A percentile compares a stretch with the other conserved stretches of the same genome.
phyloP scores from a whole-genome alignment of 2,113 vertebrate species.

The Sander vitreus region DNA sequence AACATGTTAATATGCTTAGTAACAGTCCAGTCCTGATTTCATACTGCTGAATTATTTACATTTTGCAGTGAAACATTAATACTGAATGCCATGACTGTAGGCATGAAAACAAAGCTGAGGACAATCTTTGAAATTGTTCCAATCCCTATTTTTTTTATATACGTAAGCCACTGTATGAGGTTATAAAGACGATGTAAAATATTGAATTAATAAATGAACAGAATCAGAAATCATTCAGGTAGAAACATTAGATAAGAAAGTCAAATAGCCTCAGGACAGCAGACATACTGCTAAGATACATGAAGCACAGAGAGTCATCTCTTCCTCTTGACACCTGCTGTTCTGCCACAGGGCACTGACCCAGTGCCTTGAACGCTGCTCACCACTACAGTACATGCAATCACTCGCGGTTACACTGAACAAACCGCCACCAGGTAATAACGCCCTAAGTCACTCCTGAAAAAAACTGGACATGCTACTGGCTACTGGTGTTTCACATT shows the following conservation, averaged over 20 bases:
- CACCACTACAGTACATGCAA: conserved; percentile 42
- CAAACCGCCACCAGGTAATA: conserved; percentile 54
- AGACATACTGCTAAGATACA: conserved; percentile 53
- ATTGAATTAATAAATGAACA: conserved; percentile 16
- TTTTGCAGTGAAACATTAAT: conserved; percentile 62
- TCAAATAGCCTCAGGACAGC: conserved; percentile 47
- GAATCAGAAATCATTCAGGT: conserved; percentile 35
- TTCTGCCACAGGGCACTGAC: conserved; percentile 60
- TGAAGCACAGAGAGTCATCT: conserved; percentile 45
- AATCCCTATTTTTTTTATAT: background rate
- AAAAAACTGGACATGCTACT: conserved; percentile 13
- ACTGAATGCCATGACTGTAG: conserved; percentile 50
- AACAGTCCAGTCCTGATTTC: conserved; percentile 42
- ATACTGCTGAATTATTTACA: conserved; percentile 60
- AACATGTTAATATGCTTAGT: conserved; percentile 40
- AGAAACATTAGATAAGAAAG: conserved; percentile 23
- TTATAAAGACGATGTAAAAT: conserved; percentile 30
- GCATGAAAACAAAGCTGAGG: conserved; percentile 45
- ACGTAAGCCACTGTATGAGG: background rate
- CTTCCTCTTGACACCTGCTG: conserved; percentile 56
- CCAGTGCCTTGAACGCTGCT: conserved; percentile 53
- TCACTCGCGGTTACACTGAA: conserved; percentile 54
- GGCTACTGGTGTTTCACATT: conserved; percentile 23
- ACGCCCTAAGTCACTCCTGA: conserved; percentile 14
- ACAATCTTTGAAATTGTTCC: conserved; percentile 17